Percentiles rank a stretch among this genome's conserved stretches.
Conservation (phyloP, 2,113 vertebrate species). For the Gnathonemus longibarbis region DNA sequence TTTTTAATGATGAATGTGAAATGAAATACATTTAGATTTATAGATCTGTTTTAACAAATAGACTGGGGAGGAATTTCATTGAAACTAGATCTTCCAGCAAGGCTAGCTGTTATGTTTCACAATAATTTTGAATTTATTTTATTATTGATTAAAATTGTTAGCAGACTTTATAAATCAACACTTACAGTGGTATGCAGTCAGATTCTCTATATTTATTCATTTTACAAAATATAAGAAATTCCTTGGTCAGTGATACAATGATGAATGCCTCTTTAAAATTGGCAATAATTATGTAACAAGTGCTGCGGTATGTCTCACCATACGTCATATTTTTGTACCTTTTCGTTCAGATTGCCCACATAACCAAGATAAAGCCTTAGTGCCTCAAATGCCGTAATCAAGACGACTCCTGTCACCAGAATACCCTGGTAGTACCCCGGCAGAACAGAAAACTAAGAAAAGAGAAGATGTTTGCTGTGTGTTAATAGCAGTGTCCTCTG, state of each 20-base stretch:
- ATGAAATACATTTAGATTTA: background rate
- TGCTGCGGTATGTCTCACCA: background rate
- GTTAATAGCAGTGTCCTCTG: background rate
- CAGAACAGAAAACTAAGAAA: conserved; percentile 62
- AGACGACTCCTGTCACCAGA: conserved; percentile 59
- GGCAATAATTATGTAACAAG: background rate
- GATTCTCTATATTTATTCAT: background rate
- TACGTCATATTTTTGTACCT: conserved; percentile 51
- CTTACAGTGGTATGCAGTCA: background rate
- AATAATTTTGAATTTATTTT: background rate
- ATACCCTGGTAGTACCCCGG: conserved; percentile 72
- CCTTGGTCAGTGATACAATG: background rate
- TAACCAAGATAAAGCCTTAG: conserved; percentile 71
- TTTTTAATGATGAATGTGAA: background rate
- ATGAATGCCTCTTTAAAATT: background rate
- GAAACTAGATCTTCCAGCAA: background rate
- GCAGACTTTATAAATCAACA: background rate
- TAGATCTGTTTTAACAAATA: background rate
- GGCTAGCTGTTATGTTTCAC: background rate
- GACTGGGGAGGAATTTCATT: background rate
- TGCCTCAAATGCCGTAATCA: conserved; percentile 58
- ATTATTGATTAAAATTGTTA: background rate
- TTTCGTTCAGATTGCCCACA: conserved; percentile 74
- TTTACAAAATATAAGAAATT: background rate
- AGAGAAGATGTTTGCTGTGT: background rate